A percentile compares a stretch with the other conserved stretches of the same genome.
Evolutionary conservation across 1,140 invertebrate genomes (phyloP).

Genomic region (Trichonephila clavipes): DNA sequence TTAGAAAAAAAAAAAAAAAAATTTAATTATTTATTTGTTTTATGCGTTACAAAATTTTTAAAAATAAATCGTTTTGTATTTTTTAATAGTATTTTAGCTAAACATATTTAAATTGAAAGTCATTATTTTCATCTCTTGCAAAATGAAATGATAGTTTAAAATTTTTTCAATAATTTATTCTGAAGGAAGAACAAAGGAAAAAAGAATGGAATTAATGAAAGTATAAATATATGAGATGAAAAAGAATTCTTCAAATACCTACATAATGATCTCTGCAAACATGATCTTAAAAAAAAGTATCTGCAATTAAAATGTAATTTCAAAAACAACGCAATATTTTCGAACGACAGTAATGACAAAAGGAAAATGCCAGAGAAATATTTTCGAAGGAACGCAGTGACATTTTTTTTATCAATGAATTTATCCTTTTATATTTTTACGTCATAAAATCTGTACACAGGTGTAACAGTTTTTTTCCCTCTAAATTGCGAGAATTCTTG

Average conservation of each 20-base stretch:
- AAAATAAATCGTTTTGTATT: too few species aligned
- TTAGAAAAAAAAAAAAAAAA: too few species aligned
- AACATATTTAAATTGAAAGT: too few species aligned
- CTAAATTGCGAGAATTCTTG: conserved; percentile 2
- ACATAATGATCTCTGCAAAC: not conserved
- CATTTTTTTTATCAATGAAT: not conserved
- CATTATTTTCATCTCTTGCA: too few species aligned
- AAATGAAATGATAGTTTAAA: too few species aligned
- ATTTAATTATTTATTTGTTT: too few species aligned
- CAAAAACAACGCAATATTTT: not conserved
- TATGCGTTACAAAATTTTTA: too few species aligned
- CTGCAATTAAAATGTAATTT: not conserved
- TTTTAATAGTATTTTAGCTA: too few species aligned
- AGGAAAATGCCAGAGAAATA: not conserved
- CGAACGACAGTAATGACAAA: not conserved
- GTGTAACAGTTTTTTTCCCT: not conserved
- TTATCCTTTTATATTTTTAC: not conserved
- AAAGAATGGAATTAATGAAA: too few species aligned
- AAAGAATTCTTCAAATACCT: not conserved
- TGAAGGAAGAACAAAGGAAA: too few species aligned
- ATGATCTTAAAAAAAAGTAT: not conserved
- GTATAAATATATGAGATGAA: not conserved
- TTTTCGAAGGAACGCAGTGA: not conserved
- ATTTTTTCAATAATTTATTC: too few species aligned
- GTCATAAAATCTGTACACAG: conserved; percentile 4